phyloP scores from a whole-genome alignment of 2,797 vertebrate species.

The Silurus aristotelis region DNA sequence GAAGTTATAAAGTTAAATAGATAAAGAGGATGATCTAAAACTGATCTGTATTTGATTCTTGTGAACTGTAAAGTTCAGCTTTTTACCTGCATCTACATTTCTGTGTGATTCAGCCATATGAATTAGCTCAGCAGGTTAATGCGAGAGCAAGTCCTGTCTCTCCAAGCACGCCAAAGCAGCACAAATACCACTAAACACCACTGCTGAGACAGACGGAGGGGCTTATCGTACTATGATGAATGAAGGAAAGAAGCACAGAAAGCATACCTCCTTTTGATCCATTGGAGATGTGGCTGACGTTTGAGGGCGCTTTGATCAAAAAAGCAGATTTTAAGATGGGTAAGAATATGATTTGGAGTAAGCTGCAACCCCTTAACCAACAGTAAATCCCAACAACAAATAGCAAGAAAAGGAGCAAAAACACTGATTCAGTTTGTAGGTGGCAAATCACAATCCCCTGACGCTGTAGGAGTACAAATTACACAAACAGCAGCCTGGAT shows the following conservation, averaged over 20 bases:
- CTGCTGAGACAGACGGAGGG: slow-evolving; percentile 43
- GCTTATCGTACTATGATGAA: slow-evolving; percentile 29
- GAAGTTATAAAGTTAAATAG: background rate
- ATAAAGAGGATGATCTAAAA: background rate
- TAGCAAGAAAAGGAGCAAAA: background rate
- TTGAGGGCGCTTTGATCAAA: slow-evolving; percentile 75
- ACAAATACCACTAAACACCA: slow-evolving; percentile 35
- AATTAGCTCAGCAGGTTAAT: slow-evolving; percentile 42
- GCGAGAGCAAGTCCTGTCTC: slow-evolving; percentile 18
- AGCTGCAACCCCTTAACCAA: background rate
- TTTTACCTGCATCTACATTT: slow-evolving; percentile 25
- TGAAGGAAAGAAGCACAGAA: slow-evolving; percentile 33
- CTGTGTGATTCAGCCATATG: slow-evolving; percentile 34
- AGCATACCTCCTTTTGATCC: slow-evolving; percentile 82
- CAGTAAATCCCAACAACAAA: slow-evolving; percentile 4
- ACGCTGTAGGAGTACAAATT: background rate
- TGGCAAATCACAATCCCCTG: background rate
- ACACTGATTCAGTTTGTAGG: background rate
- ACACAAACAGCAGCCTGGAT: background rate
- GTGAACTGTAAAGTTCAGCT: background rate
- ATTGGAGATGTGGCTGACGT: slow-evolving; percentile 80
- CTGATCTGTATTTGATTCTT: slow-evolving; percentile 8
- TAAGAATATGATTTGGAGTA: slow-evolving; percentile 31
- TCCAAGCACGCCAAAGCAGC: slow-evolving; percentile 39
- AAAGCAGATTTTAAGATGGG: slow-evolving; percentile 56